Base-by-base conservation (phyloP, 2,888 invertebrate species). In the Cantharis lateralis region DNA sequence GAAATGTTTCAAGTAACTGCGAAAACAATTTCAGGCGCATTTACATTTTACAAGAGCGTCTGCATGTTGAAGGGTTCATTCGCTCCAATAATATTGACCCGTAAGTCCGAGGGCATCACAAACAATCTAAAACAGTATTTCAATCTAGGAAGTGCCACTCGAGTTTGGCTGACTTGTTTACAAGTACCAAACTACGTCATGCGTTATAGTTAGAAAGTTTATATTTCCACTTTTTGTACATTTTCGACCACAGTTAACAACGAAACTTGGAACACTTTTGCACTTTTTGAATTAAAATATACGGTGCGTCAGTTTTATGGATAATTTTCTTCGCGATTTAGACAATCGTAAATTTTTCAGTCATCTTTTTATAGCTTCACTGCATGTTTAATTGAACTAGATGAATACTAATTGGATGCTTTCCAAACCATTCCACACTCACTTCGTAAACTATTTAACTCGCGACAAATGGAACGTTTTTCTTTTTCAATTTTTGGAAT, bases 71-170 rank as follows among this genome's bases (percentile, higher is more conserved):
- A 78, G 78, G 78, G 78, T 78, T 78, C 78, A 74, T 78, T 74
- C 75, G 75, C 71, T 78, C 74, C 75, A 75, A 77, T 75, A 77
- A 79, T 79, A 79, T 79, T 79, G 77, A 77, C 77, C 48, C 79
- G 75, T 75, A 62, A 70, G 71, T 73, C 75, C 74, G 78, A 82
- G 83, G 82, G 81, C 82, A 82, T 79, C 79, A 81, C 82, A 83
- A 83, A 82, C 83, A 82, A 82, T 82, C 82, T 82, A 82, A 82
- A 82, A 81, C 82, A 83, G 82, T 81, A 84, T 84, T 84, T 82
- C 84, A 83, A 84, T 82, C 82, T 82, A 80, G 82, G 79, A 82
- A 82, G 80, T 81, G 81, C 83, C 83, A 80, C 83, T 84, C 78
- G 82, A 83, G 80, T 82, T 80, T 83, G 84, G 81, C 81, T 82